phyloP scores from a whole-genome alignment of 1,140 invertebrate species.

The Druon quercuslanigerum region DNA sequence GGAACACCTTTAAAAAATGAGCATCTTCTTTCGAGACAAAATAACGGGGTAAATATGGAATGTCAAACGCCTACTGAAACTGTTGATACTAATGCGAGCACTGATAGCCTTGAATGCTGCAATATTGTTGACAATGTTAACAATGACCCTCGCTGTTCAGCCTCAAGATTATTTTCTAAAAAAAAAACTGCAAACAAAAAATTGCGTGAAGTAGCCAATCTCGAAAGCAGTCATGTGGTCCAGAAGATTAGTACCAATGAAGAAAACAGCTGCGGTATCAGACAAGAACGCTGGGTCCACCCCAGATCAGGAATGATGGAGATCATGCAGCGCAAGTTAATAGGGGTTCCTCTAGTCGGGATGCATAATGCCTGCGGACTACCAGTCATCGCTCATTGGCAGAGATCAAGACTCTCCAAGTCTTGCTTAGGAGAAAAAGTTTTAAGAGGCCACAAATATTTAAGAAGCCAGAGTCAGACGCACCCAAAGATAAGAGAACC shows the following conservation, averaged over 20 bases:
- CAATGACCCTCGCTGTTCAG: background rate
- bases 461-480: constrained; percentile 39
- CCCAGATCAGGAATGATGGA: constrained; percentile 32
- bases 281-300: constrained; percentile 19
- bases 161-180: background rate
- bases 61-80: background rate
- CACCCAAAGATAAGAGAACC: constrained; percentile 50
- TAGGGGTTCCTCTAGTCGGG: constrained; percentile 70
- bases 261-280: constrained; percentile 51
- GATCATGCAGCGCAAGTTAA: constrained; percentile 41
- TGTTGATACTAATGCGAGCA: background rate
- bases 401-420: constrained; percentile 38
- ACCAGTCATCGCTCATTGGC: constrained; percentile 32
- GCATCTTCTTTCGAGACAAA: background rate
- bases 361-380: constrained; percentile 61
- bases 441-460: background rate
- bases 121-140: background rate
- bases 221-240: constrained; percentile 54
- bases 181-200: background rate
- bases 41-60: background rate
- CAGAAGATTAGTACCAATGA: constrained; percentile 69
- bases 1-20: background rate
- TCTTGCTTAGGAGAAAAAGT: background rate
- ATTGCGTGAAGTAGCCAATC: constrained; percentile 25
- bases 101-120: constrained; percentile 9